These are phyloP conservation scores for Rhombomys opimus DNA, from an alignment of 2,113 vertebrate genomes.

Conservation along the genomic window DNA sequence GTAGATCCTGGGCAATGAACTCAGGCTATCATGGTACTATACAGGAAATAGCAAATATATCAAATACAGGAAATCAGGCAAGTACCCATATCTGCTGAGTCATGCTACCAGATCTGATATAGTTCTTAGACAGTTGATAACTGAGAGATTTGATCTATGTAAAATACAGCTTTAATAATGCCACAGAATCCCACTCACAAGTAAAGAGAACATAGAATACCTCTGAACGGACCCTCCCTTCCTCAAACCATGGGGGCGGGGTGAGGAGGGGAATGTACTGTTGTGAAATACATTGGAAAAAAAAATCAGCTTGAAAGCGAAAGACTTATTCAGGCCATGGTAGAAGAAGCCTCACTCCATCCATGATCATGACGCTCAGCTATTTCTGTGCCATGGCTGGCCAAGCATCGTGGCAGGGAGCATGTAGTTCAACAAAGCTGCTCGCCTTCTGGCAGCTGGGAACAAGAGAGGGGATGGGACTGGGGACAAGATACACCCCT, in stretches of 20 bases:
- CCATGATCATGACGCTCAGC: neutral
- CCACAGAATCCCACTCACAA: neutral
- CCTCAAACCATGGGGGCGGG: neutral
- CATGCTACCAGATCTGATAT: neutral
- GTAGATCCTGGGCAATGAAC: neutral
- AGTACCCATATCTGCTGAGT: neutral
- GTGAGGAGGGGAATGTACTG: neutral
- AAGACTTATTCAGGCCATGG: neutral
- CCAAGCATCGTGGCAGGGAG: neutral
- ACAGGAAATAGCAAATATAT: no score
- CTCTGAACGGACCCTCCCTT: neutral
- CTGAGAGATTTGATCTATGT: neutral
- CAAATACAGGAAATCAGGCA: neutral
- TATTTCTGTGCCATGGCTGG: neutral
- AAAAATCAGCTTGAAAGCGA: neutral
- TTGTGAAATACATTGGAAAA: neutral
- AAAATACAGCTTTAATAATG: neutral
- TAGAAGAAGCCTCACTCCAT: neutral
- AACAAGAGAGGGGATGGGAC: neutral
- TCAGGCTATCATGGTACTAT: no score
- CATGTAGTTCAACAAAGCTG: neutral
- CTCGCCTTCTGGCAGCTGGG: neutral
- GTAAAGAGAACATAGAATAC: neutral
- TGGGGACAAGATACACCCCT: neutral
- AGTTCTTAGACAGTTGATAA: constrained; percentile 13